Conservation (phyloP, 2,113 vertebrate species). For the Poeciliopsis prolifica region DNA sequence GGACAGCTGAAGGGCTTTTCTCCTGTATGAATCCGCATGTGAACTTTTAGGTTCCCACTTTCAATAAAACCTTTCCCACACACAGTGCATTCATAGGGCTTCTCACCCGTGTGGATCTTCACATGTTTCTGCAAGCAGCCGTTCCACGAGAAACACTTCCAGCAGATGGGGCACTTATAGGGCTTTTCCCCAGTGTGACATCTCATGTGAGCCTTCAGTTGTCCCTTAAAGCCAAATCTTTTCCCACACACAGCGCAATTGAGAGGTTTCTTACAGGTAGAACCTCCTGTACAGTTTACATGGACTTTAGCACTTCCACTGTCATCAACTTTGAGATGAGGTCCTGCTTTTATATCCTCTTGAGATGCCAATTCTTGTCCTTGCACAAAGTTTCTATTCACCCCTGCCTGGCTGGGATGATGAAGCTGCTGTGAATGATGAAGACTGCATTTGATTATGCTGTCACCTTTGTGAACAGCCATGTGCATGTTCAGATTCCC, state of each 20-base stretch:
- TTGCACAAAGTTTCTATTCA: background rate
- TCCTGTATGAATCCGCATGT: slow-evolving; percentile 22
- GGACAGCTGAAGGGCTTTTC: no score
- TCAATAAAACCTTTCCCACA: slow-evolving; percentile 17
- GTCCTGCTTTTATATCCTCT: background rate
- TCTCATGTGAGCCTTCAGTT: slow-evolving; percentile 40
- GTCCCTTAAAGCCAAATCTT: slow-evolving; percentile 19
- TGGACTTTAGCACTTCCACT: background rate
- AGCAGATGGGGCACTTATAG: slow-evolving; percentile 6
- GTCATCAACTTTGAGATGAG: background rate
- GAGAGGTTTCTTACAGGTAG: background rate
- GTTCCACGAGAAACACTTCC: slow-evolving; percentile 26
- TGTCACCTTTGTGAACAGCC: slow-evolving; percentile 20
- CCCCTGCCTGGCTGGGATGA: background rate
- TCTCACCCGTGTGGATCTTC: slow-evolving; percentile 5
- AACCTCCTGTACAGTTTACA: background rate
- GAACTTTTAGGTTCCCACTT: slow-evolving; percentile 25
- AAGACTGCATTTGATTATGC: background rate
- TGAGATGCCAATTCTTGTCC: background rate
- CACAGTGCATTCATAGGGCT: background rate
- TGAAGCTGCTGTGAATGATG: slow-evolving; percentile 17
- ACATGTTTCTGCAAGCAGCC: slow-evolving; percentile 24
- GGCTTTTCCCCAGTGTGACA: slow-evolving; percentile 17
- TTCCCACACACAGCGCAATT: slow-evolving; percentile 36
- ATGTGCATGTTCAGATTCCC: slow-evolving; percentile 37